A percentile compares a stretch with the other conserved stretches of the same genome.
These are phyloP conservation scores for Ameiurus melas DNA, from an alignment of 2,113 vertebrate species.

Conservation along the genomic window DNA sequence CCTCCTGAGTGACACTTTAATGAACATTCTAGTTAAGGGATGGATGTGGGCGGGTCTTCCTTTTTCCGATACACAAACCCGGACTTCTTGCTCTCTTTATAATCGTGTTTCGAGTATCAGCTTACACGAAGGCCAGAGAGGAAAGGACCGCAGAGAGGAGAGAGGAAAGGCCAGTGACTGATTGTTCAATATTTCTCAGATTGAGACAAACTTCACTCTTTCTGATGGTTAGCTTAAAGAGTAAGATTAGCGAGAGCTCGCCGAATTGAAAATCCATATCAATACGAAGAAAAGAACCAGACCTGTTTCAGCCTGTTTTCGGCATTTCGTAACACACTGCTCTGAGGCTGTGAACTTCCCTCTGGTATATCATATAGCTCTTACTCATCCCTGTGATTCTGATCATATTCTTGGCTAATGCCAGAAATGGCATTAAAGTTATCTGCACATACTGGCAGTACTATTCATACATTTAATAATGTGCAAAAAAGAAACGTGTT, in stretches of 20 bases:
- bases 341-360: conserved; percentile 3
- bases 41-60: conserved; percentile 34
- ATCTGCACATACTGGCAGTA: conserved; percentile 8
- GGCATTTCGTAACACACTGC: background rate
- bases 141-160: conserved; percentile 10
- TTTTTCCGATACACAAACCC: conserved; percentile 47
- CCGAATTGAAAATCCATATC: background rate
- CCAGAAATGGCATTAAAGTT: conserved; percentile 6
- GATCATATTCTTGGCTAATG: conserved; percentile 23
- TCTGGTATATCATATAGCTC: conserved; percentile 22
- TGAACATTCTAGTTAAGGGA: conserved; percentile 30
- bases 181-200: conserved; percentile 27
- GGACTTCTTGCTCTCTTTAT: conserved; percentile 20
- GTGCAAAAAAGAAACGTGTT: background rate
- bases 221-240: conserved; percentile 7
- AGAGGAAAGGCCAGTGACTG: conserved; percentile 30
- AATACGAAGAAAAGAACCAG: background rate
- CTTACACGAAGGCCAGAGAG: conserved; percentile 40
- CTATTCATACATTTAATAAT: background rate
- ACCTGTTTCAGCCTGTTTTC: conserved; percentile 17
- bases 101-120: conserved; percentile 24
- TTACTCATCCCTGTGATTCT: background rate
- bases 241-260: background rate
- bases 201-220: background rate
- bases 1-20: conserved; percentile 17